phyloP scores from a whole-genome alignment of 2,113 vertebrate genomes.

The Cynoglossus semilaevis region DNA sequence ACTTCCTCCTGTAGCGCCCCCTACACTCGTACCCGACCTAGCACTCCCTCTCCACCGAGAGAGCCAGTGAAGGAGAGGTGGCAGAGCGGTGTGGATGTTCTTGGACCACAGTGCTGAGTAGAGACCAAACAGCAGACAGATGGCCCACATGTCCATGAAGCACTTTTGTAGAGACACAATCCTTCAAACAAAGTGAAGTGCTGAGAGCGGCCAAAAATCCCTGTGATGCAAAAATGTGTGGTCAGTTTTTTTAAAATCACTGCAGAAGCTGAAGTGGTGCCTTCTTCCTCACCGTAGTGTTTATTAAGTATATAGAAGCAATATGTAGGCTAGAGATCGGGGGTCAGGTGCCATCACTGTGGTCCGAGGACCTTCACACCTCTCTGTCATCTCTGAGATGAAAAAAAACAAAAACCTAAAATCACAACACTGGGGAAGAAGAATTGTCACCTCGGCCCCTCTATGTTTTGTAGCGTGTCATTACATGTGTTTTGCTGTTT shows the following conservation, averaged over 20 bases:
- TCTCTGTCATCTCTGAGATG: slow-evolving; percentile 64
- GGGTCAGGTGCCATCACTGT: slow-evolving; percentile 9
- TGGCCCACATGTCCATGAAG: slow-evolving; percentile 48
- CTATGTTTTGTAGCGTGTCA: slow-evolving; percentile 69
- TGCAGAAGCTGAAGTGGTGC: slow-evolving; percentile 7
- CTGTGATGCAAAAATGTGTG: background rate
- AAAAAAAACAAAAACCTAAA: slow-evolving; percentile 3
- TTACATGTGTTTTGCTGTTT: slow-evolving; percentile 71
- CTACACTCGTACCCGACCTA: slow-evolving; percentile 31
- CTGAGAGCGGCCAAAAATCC: slow-evolving; percentile 42
- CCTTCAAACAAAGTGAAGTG: slow-evolving; percentile 31
- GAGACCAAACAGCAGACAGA: slow-evolving; percentile 27
- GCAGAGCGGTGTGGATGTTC: slow-evolving; percentile 60
- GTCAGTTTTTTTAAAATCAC: slow-evolving; percentile 30
- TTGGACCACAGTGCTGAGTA: slow-evolving; percentile 38
- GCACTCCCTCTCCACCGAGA: slow-evolving; percentile 41
- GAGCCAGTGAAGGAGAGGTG: slow-evolving; percentile 47
- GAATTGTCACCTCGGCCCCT: slow-evolving; percentile 42
- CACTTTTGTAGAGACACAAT: slow-evolving; percentile 34
- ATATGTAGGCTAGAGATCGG: slow-evolving; percentile 2
- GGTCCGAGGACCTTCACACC: slow-evolving; percentile 61
- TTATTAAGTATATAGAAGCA: background rate
- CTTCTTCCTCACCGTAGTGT: background rate
- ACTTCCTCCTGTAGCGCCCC: slow-evolving; percentile 13
- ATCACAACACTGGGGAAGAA: slow-evolving; percentile 64